phyloP scores from a whole-genome alignment of 35 echinoderm and acorn worm species.

The Patiria miniata region DNA sequence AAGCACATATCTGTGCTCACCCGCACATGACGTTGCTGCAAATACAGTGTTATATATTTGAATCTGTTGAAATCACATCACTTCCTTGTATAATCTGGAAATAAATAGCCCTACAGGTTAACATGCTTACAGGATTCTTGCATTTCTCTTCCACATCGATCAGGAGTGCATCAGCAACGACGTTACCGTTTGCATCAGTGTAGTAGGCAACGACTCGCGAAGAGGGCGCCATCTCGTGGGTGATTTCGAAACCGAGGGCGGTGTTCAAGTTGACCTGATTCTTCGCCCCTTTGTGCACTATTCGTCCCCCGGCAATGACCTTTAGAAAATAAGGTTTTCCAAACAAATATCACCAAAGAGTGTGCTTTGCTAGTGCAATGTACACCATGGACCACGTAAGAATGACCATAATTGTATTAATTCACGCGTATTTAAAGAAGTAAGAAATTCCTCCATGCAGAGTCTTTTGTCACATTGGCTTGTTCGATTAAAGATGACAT shows the following conservation, averaged over 20 bases:
- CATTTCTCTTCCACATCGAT: constrained; percentile 74
- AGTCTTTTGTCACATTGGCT: background rate
- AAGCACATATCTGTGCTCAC: too few relatives aligned
- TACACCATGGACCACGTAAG: too few relatives aligned
- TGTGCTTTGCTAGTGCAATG: background rate
- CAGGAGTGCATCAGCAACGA: constrained; percentile 78
- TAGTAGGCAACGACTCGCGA: constrained; percentile 80
- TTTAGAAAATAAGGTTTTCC: background rate
- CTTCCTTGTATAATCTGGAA: too few relatives aligned
- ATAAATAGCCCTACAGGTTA: too few relatives aligned
- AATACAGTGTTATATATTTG: too few relatives aligned
- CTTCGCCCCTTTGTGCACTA: background rate
- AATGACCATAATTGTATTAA: background rate
- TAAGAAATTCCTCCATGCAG: background rate
- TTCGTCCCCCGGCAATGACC: background rate
- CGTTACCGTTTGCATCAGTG: constrained; percentile 60
- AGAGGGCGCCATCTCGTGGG: constrained; percentile 70
- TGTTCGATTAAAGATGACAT: background rate
- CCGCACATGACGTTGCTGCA: too few relatives aligned
- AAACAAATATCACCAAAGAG: background rate
- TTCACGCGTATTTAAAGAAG: background rate
- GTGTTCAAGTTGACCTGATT: background rate
- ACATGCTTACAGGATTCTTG: constrained; percentile 53
- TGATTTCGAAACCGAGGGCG: constrained; percentile 39
- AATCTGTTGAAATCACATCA: too few relatives aligned